Evolutionary conservation across 2,113 vertebrate species (phyloP).

Genomic region (Azemiops feae): DNA sequence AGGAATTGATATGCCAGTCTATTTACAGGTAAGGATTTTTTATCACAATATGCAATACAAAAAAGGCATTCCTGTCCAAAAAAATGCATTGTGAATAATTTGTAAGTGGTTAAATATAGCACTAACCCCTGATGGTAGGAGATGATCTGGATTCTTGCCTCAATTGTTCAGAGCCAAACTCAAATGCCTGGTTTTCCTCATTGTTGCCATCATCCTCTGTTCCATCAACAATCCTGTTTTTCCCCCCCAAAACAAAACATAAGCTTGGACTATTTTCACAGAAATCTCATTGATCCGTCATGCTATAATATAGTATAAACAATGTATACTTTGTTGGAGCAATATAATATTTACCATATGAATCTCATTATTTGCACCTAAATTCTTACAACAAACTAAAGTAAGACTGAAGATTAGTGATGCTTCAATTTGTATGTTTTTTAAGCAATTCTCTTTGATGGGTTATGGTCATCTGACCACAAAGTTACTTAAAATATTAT

Average conservation of each 20-base stretch:
- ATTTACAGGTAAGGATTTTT: neutral
- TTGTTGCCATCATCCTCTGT: constrained; percentile 73
- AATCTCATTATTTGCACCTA: neutral
- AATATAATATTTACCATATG: neutral
- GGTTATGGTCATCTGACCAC: neutral
- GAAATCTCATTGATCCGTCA: neutral
- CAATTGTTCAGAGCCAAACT: constrained; percentile 73
- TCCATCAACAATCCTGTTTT: constrained; percentile 77
- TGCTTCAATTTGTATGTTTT: neutral
- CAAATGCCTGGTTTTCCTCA: constrained; percentile 74
- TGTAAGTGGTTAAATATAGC: constrained; percentile 17
- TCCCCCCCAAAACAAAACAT: constrained; percentile 18
- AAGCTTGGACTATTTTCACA: constrained; percentile 19
- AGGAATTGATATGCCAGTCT: neutral
- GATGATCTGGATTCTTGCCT: constrained; percentile 68
- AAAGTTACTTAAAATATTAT: neutral
- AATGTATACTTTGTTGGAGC: neutral
- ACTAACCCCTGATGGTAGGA: constrained; percentile 70
- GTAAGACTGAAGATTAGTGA: neutral
- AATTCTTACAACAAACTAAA: neutral
- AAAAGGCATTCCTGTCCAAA: constrained; percentile 12
- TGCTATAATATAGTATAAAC: neutral
- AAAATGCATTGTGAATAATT: constrained; percentile 10
- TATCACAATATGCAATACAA: neutral
- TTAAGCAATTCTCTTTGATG: neutral